Percentiles rank a stretch among this genome's conserved stretches.
Evolutionary conservation across 2,113 vertebrate genomes (phyloP).

Genomic region (Shinisaurus crocodilurus): DNA sequence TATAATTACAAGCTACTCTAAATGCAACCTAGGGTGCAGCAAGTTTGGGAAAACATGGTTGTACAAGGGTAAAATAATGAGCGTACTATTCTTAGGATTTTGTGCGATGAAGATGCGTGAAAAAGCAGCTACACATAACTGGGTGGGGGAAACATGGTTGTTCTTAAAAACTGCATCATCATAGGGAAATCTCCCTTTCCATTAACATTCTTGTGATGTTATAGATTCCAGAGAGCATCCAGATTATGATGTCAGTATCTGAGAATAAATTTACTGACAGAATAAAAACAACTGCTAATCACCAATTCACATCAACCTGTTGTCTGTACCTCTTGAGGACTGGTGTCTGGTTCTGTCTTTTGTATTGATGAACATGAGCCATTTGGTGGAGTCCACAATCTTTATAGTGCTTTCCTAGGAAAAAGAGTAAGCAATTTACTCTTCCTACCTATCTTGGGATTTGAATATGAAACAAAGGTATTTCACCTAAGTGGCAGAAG

Average conservation of each 20-base stretch:
- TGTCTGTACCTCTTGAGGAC: not conserved
- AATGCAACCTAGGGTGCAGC: conserved; percentile 22
- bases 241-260: not conserved
- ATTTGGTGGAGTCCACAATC: not conserved
- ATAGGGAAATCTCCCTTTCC: not conserved
- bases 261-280: not conserved
- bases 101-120: not conserved
- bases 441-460: not conserved
- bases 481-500: not conserved
- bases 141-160: not conserved
- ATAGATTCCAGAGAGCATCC: not conserved
- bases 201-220: not conserved
- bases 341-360: not conserved
- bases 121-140: not conserved
- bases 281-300: not conserved
- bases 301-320: not conserved
- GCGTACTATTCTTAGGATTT: not conserved
- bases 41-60: not conserved
- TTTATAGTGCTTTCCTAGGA: not conserved
- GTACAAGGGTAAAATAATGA: conserved; percentile 19
- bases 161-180: not conserved
- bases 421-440: not conserved
- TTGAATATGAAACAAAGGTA: not conserved
- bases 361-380: not conserved
- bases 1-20: conserved; percentile 34